These are phyloP conservation scores for Pseudomugil tenellus DNA, from an alignment of 2,797 vertebrate species.

Conservation along the genomic window DNA sequence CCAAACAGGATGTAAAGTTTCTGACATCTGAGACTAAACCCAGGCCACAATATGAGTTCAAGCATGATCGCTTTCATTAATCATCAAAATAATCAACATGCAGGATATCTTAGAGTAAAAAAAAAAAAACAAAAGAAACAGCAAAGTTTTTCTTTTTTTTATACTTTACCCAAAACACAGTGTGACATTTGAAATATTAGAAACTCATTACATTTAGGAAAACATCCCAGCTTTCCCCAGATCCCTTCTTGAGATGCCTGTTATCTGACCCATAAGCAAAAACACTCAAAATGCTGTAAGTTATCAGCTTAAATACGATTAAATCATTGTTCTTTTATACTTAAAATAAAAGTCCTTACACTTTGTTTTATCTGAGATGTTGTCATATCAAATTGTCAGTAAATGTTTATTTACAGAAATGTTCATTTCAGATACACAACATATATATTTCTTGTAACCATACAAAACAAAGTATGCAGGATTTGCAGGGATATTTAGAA, in stretches of 20 bases:
- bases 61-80: constrained; percentile 34
- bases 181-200: neutral
- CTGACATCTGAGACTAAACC: constrained; percentile 48
- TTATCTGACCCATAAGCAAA: neutral
- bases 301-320: neutral
- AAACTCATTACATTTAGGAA: neutral
- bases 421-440: neutral
- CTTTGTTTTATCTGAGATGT: neutral
- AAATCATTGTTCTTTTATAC: neutral
- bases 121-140: neutral
- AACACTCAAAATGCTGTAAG: neutral
- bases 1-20: no score
- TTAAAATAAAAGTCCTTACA: neutral
- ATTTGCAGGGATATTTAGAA: neutral
- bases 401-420: no score
- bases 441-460: neutral
- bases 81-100: constrained; percentile 21
- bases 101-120: neutral
- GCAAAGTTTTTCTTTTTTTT: neutral
- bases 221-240: neutral
- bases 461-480: neutral
- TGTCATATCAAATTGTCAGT: neutral
- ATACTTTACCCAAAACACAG: no score
- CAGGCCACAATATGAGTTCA: constrained; percentile 51
- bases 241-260: neutral